phyloP scores from a whole-genome alignment of 1,140 invertebrate genomes.

The Polyergus mexicanus region DNA sequence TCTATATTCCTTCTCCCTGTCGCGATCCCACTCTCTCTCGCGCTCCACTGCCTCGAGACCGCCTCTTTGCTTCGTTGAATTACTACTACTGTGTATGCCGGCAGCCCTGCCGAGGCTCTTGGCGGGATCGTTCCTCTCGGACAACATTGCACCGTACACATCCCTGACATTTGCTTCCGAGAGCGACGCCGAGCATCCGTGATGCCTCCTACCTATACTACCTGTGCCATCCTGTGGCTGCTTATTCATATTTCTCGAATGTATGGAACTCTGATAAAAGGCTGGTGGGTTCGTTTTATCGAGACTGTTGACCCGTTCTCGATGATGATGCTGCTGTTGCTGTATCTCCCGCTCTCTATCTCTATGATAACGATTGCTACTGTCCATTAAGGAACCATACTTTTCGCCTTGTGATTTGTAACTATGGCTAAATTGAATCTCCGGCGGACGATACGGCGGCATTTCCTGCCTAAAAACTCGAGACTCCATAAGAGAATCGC shows the following conservation, averaged over 20 bases:
- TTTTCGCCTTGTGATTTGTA: slow-evolving; percentile 82
- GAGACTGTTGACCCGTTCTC: slow-evolving; percentile 84
- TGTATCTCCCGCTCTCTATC: slow-evolving; percentile 79
- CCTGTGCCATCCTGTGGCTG: slow-evolving; percentile 77
- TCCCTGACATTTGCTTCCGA: slow-evolving; percentile 84
- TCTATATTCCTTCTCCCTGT: slow-evolving; percentile 81
- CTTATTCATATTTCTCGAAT: slow-evolving; percentile 79
- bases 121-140: slow-evolving; percentile 78
- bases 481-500: slow-evolving; percentile 81
- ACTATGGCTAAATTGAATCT: slow-evolving; percentile 79
- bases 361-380: slow-evolving; percentile 81
- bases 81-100: slow-evolving; percentile 64
- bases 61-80: slow-evolving; percentile 83
- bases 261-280: slow-evolving; percentile 81
- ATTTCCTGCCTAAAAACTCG: slow-evolving; percentile 82
- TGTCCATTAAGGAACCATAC: slow-evolving; percentile 82
- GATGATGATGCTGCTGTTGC: slow-evolving; percentile 73
- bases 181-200: slow-evolving; percentile 82
- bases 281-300: slow-evolving; percentile 81
- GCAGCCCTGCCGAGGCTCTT: slow-evolving; percentile 77
- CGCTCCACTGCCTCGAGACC: slow-evolving; percentile 84
- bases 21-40: slow-evolving; percentile 76
- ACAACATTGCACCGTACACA: slow-evolving; percentile 81
- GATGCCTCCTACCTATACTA: slow-evolving; percentile 83
- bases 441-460: slow-evolving; percentile 81